Percentiles rank a stretch among this genome's conserved stretches.
Conservation (phyloP, 2,797 vertebrate genomes). For the Phataginus tricuspis region DNA sequence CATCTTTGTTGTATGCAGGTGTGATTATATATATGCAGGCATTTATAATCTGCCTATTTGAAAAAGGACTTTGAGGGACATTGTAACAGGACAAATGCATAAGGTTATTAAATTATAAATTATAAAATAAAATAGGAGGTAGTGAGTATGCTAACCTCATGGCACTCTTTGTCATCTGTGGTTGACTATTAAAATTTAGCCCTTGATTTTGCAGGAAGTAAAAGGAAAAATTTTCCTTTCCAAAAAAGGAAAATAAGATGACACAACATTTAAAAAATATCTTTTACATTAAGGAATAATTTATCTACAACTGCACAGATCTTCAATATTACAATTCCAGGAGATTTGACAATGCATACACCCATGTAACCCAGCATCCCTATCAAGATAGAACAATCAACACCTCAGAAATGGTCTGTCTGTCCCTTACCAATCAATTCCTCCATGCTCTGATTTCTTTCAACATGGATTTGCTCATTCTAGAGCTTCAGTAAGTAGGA, state of each 20-base stretch:
- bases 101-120: not conserved
- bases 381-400: not conserved
- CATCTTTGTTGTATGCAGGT: not conserved
- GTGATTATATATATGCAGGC: not conserved
- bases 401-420: not conserved
- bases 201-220: not conserved
- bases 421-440: not conserved
- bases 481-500: not conserved
- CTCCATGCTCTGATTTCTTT: not conserved
- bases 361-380: not conserved
- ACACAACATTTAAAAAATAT: not conserved
- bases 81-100: not conserved
- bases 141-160: not conserved
- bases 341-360: not conserved
- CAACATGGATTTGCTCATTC: not conserved
- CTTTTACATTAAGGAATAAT: not conserved
- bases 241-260: not conserved
- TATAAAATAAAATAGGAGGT: not conserved
- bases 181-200: not conserved
- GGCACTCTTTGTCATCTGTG: not conserved
- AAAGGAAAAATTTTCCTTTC: too few species aligned
- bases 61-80: not conserved
- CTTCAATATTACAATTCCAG: not conserved
- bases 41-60: not conserved
- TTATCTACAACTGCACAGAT: not conserved